Evolutionary conservation across 2,113 vertebrate genomes (phyloP).

Genomic region (Colistium nudipinnis): DNA sequence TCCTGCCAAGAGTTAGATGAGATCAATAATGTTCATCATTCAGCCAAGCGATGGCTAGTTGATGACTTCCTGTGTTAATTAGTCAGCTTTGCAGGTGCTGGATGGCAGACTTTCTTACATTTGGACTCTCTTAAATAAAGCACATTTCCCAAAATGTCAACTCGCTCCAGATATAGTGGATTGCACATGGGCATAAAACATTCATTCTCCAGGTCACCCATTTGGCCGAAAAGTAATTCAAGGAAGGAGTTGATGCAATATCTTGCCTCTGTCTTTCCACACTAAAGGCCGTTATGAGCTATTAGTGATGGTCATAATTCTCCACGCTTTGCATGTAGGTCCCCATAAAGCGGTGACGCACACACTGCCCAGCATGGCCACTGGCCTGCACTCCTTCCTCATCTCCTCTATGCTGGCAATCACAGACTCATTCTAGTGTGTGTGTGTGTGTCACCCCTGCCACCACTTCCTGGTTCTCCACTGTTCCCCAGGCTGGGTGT

Average conservation of each 20-base stretch:
- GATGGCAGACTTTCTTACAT: not conserved
- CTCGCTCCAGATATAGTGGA: not conserved
- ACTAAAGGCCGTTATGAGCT: conserved; percentile 71
- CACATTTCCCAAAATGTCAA: not conserved
- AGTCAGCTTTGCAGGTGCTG: not conserved
- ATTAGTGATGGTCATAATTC: conserved; percentile 82
- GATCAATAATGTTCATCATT: not conserved
- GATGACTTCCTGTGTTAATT: conserved; percentile 3
- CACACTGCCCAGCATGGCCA: conserved; percentile 82
- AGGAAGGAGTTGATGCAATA: not conserved
- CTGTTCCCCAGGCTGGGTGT: not conserved
- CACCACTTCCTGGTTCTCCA: not conserved
- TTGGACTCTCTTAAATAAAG: not conserved
- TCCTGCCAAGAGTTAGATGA: not conserved
- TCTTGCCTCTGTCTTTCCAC: not conserved
- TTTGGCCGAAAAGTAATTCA: conserved; percentile 2
- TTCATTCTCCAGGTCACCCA: not conserved
- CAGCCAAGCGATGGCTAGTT: not conserved
- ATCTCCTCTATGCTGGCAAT: conserved; percentile 83
- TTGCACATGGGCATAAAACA: not conserved
- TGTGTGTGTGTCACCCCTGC: conserved; percentile 75
- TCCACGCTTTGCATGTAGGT: conserved; percentile 85
- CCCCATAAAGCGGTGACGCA: conserved; percentile 84
- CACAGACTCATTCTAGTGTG: conserved; percentile 78
- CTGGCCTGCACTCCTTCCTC: conserved; percentile 83